phyloP scores from a whole-genome alignment of 2,113 vertebrate genomes.

The Nyctibius bracteatus region DNA sequence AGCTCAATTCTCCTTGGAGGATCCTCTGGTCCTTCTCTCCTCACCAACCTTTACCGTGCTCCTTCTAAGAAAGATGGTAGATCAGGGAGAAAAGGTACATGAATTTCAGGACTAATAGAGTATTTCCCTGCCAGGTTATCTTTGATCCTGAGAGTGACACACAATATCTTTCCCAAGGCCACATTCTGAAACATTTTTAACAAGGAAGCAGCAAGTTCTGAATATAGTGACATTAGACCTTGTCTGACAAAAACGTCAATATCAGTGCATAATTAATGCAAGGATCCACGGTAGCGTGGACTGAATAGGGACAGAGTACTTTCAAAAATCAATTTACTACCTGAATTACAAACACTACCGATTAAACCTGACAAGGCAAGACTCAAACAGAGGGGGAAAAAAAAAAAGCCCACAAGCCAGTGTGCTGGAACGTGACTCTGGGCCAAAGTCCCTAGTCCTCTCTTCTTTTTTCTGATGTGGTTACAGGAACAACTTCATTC shows the following conservation, averaged over 20 bases:
- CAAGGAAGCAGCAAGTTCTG: constrained; percentile 68
- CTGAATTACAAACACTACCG: constrained; percentile 72
- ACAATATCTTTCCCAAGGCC: constrained; percentile 61
- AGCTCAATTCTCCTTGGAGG: constrained; percentile 28
- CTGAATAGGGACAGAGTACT: constrained; percentile 69
- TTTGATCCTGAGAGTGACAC: constrained; percentile 55
- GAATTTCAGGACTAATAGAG: constrained; percentile 47
- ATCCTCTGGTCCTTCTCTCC: background rate
- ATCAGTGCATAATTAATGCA: constrained; percentile 78
- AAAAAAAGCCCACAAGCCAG: background rate
- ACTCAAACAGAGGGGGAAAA: background rate
- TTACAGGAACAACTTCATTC: background rate
- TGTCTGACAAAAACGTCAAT: constrained; percentile 75
- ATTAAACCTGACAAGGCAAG: constrained; percentile 70
- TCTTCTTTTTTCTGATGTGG: background rate
- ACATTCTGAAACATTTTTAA: constrained; percentile 69
- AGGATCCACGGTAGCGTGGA: constrained; percentile 54
- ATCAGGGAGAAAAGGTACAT: background rate
- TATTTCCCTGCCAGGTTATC: constrained; percentile 31
- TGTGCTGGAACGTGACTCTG: background rate
- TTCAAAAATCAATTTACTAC: constrained; percentile 78
- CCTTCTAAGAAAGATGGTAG: background rate
- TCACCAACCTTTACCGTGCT: background rate
- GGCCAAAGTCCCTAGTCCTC: background rate
- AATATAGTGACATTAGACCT: constrained; percentile 74